A percentile compares a stretch with the other conserved stretches of the same genome.
phyloP scores from a whole-genome alignment of 2,888 invertebrate genomes.

The Lycophotia porphyrea region DNA sequence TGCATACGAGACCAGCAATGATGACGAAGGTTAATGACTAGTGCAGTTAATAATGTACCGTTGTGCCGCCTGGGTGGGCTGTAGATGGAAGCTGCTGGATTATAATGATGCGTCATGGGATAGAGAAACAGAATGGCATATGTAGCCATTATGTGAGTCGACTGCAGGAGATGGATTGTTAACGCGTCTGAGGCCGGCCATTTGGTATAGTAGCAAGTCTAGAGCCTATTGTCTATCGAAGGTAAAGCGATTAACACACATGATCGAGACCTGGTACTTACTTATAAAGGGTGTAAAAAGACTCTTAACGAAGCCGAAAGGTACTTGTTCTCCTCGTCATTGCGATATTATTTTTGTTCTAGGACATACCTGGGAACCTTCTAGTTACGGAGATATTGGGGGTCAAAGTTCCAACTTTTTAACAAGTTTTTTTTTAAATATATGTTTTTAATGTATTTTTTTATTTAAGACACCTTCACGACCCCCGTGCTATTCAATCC shows the following conservation, averaged over 20 bases:
- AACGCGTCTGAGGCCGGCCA: neutral
- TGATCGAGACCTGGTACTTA: neutral
- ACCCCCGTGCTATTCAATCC: too few species aligned
- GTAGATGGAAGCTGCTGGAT: conserved; percentile 34
- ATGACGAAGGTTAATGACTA: conserved; percentile 53
- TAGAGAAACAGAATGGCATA: conserved; percentile 33
- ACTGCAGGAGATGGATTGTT: conserved; percentile 15
- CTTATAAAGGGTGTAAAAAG: too few species aligned
- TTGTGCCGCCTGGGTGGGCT: conserved; percentile 29
- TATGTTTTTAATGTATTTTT: too few species aligned
- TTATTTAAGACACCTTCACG: too few species aligned
- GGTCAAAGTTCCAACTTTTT: too few species aligned
- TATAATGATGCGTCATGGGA: conserved; percentile 26
- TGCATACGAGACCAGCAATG: conserved; percentile 55
- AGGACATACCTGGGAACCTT: too few species aligned
- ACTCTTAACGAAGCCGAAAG: too few species aligned
- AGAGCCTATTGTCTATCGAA: neutral
- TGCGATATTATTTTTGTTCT: too few species aligned
- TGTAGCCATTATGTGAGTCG: conserved; percentile 24
- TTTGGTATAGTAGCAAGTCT: neutral
- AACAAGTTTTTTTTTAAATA: too few species aligned
- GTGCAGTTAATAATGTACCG: conserved; percentile 50
- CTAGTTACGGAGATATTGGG: too few species aligned
- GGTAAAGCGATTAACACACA: neutral
- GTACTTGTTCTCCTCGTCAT: too few species aligned